phyloP scores from a whole-genome alignment of 23 tunicate species.

The Trididemnum miniatum region DNA sequence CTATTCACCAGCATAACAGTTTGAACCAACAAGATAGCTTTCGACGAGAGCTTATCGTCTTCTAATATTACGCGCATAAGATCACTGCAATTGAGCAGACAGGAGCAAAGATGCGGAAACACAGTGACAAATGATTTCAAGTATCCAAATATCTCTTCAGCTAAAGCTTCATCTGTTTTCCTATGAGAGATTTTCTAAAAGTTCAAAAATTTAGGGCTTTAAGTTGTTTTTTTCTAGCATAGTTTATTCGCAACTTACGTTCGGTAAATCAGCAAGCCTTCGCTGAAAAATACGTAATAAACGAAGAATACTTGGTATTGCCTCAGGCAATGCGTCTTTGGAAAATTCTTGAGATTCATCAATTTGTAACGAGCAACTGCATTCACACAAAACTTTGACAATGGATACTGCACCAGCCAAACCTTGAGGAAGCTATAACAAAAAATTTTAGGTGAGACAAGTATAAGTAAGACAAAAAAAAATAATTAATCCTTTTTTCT shows the following conservation, averaged over 20 bases:
- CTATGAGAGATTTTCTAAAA: neutral
- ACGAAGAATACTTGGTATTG: conserved; percentile 42
- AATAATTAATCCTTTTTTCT: too few species aligned
- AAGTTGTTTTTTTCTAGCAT: too few species aligned
- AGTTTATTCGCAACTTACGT: too few species aligned
- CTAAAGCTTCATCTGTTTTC: conserved; percentile 32
- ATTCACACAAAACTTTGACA: conserved; percentile 43
- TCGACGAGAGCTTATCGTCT: conserved; percentile 10
- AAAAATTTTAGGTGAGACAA: too few species aligned
- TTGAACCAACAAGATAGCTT: conserved; percentile 21
- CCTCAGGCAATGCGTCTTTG: conserved; percentile 54
- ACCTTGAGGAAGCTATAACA: conserved; percentile 43
- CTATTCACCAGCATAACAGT: conserved; percentile 53
- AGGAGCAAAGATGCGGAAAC: conserved; percentile 43
- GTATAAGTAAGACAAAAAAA: too few species aligned
- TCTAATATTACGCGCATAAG: conserved; percentile 71
- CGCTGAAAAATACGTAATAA: conserved; percentile 54
- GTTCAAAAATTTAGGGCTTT: too few species aligned
- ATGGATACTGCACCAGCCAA: conserved; percentile 51
- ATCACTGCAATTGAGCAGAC: conserved; percentile 48
- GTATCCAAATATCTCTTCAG: conserved; percentile 42
- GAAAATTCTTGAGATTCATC: conserved; percentile 59
- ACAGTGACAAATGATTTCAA: conserved; percentile 38
- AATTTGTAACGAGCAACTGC: conserved; percentile 41
- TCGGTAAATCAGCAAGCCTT: conserved; percentile 32